Evolutionary conservation across 2,888 invertebrate genomes (phyloP).

Genomic region (Julus scandinavius): DNA sequence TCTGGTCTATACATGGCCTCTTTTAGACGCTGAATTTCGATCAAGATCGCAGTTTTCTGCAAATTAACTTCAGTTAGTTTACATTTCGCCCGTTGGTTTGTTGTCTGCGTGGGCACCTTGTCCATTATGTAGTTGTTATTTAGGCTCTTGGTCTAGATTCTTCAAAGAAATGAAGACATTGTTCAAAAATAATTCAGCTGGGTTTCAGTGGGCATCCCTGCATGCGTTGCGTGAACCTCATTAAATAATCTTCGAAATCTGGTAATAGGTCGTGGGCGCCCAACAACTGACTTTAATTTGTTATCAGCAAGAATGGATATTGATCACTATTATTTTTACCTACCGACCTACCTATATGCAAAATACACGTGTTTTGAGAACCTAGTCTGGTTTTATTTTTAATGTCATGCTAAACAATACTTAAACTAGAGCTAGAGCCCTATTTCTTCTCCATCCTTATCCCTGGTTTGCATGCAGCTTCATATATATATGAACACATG

Average conservation of each 20-base stretch:
- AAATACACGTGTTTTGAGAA: background rate
- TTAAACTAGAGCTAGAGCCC: too few species aligned
- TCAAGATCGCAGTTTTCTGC: background rate
- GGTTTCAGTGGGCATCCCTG: conserved; percentile 10
- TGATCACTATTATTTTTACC: background rate
- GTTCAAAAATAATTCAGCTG: background rate
- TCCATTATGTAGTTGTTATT: conserved; percentile 10
- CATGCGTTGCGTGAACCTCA: conserved; percentile 1
- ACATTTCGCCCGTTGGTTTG: background rate
- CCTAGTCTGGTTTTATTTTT: background rate
- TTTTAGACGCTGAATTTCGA: background rate
- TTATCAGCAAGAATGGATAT: background rate
- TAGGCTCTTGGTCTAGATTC: conserved; percentile 11
- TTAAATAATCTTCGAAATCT: background rate
- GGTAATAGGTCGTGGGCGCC: conserved; percentile 2
- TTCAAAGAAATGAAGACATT: conserved; percentile 1
- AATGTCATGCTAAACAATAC: background rate
- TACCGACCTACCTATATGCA: background rate
- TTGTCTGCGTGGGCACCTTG: background rate
- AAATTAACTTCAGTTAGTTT: background rate
- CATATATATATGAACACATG: too few species aligned
- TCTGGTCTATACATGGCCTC: background rate
- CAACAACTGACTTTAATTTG: conserved; percentile 5
- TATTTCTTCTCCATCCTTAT: too few species aligned
- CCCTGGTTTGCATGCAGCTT: too few species aligned